Base-by-base conservation (phyloP, 2,113 vertebrate species). In the Elephantulus edwardii region DNA sequence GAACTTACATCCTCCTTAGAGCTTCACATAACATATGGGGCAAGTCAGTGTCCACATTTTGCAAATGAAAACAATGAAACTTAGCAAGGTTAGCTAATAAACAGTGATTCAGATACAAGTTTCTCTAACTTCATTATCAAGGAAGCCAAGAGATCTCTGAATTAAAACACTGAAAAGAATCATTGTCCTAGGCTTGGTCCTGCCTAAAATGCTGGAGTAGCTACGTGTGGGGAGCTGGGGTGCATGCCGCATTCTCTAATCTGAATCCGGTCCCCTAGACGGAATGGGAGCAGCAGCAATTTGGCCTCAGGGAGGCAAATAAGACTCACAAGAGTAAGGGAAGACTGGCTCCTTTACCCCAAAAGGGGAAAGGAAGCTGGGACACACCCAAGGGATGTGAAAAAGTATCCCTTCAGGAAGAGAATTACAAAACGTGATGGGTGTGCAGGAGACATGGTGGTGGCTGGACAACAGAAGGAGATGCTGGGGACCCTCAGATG, bases 21-120 rank as follows among this genome's bases (percentile, higher is more conserved):
- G 17, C 48, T 68, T 91, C 33, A 0, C 5, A n/a, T n/a, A 40
- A 60, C 22, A 4, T 26, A 1, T 60, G 42, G 52, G 33, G 33
- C 35, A 24, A 81, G 56, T 46, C 40, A 42, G 81, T 35, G 52
- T 5, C 52, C 26, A 52, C 58, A 52, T 86, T 87, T 64, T 81
- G 62, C 62, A 87, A 72, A 81, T 58, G 54, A 76, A 68, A 70
- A 54, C 79, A 46, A 26, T 16, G 60, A 86, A 92, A 66, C 46
- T 48, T 54, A 38, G 48, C 30, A 35, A 90, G 68, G 62, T 77
- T 44, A 40, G 56, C 66, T 62, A 56, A 56, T 42, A 56, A 28
- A 56, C 6, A 1, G 42, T 28, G 50, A 60, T 84, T 79, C 81
- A 42, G 88, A 58, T 17, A 48, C 52, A 52, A 54, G 30, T 46